phyloP scores from a whole-genome alignment of 1,140 invertebrate genomes.

The Drosophila takahashii region DNA sequence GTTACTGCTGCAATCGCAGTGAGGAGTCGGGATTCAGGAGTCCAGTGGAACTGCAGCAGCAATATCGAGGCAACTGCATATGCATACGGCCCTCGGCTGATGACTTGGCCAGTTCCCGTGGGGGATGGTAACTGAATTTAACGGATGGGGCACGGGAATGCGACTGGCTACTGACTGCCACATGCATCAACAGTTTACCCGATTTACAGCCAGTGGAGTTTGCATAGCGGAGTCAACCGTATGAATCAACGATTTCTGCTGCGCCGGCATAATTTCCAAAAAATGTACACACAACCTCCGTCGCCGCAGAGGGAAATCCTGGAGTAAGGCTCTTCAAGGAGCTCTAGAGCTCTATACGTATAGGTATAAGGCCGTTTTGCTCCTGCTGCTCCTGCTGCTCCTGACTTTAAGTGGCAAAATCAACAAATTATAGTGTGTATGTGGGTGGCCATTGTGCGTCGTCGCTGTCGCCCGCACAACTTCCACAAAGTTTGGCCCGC shows the following conservation, averaged over 20 bases:
- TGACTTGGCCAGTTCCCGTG: constrained; percentile 65
- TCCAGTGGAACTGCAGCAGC: constrained; percentile 38
- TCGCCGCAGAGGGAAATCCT: background rate
- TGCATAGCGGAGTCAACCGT: constrained; percentile 78
- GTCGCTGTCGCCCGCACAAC: constrained; percentile 49
- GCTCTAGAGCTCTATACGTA: background rate
- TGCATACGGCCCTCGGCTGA: constrained; percentile 75
- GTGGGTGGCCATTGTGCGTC: constrained; percentile 38
- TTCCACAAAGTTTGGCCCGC: constrained; percentile 52
- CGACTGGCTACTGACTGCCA: constrained; percentile 13
- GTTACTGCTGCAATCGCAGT: constrained; percentile 31
- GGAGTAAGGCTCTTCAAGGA: constrained; percentile 12
- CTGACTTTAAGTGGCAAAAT: constrained; percentile 65
- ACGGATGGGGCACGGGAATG: background rate
- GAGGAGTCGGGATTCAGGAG: constrained; percentile 2
- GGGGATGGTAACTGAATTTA: constrained; percentile 44
- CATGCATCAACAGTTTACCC: constrained; percentile 79
- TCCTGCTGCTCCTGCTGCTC: too few relatives aligned
- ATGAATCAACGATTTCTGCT: constrained; percentile 82
- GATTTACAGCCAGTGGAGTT: constrained; percentile 77
- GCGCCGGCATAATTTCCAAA: constrained; percentile 74
- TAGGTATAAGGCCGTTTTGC: too few relatives aligned
- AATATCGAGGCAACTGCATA: constrained; percentile 71
- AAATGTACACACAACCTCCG: constrained; percentile 38
- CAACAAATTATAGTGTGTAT: constrained; percentile 75